Conservation (phyloP, 2,888 invertebrate species). For the Sarcophaga subvicina region DNA sequence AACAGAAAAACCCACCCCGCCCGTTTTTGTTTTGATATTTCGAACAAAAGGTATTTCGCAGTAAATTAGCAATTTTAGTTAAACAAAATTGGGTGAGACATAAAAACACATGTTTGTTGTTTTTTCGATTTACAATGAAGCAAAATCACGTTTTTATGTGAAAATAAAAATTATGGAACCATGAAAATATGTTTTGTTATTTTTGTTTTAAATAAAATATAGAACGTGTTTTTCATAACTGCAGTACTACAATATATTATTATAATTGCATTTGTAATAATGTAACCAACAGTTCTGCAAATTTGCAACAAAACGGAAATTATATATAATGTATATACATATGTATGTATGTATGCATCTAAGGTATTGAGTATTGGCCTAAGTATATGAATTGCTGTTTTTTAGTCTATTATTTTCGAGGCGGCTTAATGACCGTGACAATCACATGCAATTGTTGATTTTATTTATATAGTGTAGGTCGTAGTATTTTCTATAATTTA, state of each 20-base stretch:
- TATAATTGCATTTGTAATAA: background rate
- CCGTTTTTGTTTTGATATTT: too few relatives aligned
- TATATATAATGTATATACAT: too few relatives aligned
- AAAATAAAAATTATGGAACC: background rate
- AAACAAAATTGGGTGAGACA: too few relatives aligned
- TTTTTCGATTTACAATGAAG: background rate
- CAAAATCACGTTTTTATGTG: background rate
- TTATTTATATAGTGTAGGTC: background rate
- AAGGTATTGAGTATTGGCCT: too few relatives aligned
- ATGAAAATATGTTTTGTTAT: background rate
- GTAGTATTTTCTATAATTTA: too few relatives aligned
- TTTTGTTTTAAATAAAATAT: background rate
- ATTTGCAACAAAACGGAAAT: too few relatives aligned
- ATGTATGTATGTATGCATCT: too few relatives aligned
- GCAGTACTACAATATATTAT: background rate
- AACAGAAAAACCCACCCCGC: too few relatives aligned
- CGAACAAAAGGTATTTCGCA: too few relatives aligned
- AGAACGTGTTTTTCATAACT: constrained; percentile 12
- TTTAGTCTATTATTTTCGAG: constrained; percentile 19
- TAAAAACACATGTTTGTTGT: too few relatives aligned
- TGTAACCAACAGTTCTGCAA: too few relatives aligned
- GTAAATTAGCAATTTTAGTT: too few relatives aligned
- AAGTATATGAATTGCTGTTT: background rate
- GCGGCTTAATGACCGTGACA: constrained; percentile 38
- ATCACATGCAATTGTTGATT: constrained; percentile 36